Conservation (phyloP, 2,113 vertebrate genomes). For the Tupaia chinensis region DNA sequence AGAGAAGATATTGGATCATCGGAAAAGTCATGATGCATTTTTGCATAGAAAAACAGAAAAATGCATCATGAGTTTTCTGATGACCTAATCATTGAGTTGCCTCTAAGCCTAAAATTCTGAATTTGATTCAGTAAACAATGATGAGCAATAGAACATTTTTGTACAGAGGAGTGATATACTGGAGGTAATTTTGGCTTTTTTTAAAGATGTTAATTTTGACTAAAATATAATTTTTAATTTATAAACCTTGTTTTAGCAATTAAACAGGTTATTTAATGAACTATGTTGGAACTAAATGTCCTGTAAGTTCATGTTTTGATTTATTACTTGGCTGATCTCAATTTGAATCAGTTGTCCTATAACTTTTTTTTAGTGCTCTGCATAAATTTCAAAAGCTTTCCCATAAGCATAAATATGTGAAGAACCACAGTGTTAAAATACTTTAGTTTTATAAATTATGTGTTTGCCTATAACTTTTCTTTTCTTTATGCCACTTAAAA, state of each 20-base stretch:
- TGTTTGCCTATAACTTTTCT: conserved; percentile 54
- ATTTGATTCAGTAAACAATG: conserved; percentile 46
- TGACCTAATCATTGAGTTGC: not conserved
- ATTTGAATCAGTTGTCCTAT: conserved; percentile 68
- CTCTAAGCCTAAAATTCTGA: not conserved
- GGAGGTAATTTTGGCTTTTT: conserved; percentile 43
- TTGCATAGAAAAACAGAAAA: no score
- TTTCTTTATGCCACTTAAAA: conserved; percentile 56
- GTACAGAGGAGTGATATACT: not conserved
- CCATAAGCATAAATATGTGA: conserved; percentile 58
- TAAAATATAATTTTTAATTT: conserved; percentile 85
- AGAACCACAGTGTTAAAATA: conserved; percentile 50
- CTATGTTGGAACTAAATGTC: conserved; percentile 71
- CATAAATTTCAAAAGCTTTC: conserved; percentile 68
- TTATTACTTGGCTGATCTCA: conserved; percentile 71
- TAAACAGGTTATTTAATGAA: conserved; percentile 84
- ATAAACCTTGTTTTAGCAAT: conserved; percentile 79
- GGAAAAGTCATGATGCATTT: no score
- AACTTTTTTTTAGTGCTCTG: conserved; percentile 45
- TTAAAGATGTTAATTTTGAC: conserved; percentile 81
- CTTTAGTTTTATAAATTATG: conserved; percentile 57
- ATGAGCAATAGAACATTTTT: not conserved
- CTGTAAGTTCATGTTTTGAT: conserved; percentile 67
- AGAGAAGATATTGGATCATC: not conserved
- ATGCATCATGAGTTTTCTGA: no score